Conservation (phyloP, 2,113 vertebrate species). For the Theristicus caerulescens region DNA sequence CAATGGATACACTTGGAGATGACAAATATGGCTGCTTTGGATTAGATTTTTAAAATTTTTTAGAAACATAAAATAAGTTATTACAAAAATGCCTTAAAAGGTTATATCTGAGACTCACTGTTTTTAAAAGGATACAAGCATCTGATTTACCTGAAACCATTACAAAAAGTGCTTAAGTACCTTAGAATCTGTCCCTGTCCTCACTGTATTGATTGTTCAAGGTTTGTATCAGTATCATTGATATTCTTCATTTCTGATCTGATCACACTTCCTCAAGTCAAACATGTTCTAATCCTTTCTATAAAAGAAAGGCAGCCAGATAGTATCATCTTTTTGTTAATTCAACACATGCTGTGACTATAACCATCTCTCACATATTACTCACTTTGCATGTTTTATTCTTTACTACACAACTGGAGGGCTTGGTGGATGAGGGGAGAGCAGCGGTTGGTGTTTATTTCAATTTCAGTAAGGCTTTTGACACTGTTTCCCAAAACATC, state of each 20-base stretch:
- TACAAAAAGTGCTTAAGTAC: neutral
- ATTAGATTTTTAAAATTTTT: neutral
- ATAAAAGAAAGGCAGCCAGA: neutral
- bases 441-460: neutral
- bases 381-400: neutral
- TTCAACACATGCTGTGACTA: neutral
- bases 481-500: neutral
- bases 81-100: neutral
- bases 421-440: neutral
- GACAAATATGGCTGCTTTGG: neutral
- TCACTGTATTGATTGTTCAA: neutral
- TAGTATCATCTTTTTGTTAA: neutral
- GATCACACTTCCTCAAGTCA: neutral
- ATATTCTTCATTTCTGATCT: neutral
- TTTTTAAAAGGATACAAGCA: neutral
- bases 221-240: neutral
- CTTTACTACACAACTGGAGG: neutral
- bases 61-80: neutral
- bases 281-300: neutral
- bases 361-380: neutral
- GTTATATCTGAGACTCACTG: neutral
- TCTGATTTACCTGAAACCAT: neutral
- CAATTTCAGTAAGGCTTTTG: neutral
- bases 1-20: neutral
- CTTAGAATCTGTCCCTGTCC: neutral